Percentiles rank a stretch among this genome's conserved stretches.
Evolutionary conservation across 2,797 vertebrate genomes (phyloP).

Genomic region (Pangasius macronema): DNA sequence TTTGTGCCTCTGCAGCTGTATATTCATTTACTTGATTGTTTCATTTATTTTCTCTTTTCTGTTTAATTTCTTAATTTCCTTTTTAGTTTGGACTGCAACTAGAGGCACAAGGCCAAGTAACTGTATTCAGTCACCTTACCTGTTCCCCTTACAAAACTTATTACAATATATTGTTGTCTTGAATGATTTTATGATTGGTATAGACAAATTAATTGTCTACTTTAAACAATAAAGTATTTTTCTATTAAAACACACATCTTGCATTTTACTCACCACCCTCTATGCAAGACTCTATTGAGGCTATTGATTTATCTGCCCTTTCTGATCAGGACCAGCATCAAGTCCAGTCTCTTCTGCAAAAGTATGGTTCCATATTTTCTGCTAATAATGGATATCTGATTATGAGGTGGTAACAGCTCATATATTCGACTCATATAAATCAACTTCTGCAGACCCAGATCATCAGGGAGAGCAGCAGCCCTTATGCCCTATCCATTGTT

Average conservation of each 20-base stretch:
- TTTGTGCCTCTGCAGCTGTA: background rate
- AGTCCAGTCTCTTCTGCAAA: background rate
- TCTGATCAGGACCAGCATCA: background rate
- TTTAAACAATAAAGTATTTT: too few relatives aligned
- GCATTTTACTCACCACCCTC: background rate
- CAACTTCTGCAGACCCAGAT: background rate
- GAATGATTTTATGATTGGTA: too few relatives aligned
- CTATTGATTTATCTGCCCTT: background rate
- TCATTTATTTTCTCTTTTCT: too few relatives aligned
- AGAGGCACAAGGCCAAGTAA: too few relatives aligned
- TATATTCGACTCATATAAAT: background rate
- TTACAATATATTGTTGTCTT: too few relatives aligned
- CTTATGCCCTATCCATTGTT: background rate
- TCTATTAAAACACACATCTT: too few relatives aligned
- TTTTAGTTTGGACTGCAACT: too few relatives aligned
- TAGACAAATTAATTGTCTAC: too few relatives aligned
- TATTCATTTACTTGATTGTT: background rate
- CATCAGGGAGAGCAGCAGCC: background rate
- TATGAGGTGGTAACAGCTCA: background rate
- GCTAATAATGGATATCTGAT: background rate
- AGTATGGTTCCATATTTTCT: background rate
- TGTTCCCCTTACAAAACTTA: too few relatives aligned
- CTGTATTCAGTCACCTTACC: background rate
- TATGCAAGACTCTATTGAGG: background rate
- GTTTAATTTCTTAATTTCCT: too few relatives aligned